Evolutionary conservation across 2,797 vertebrate species (phyloP).

Genomic region (Parambassis ranga): DNA sequence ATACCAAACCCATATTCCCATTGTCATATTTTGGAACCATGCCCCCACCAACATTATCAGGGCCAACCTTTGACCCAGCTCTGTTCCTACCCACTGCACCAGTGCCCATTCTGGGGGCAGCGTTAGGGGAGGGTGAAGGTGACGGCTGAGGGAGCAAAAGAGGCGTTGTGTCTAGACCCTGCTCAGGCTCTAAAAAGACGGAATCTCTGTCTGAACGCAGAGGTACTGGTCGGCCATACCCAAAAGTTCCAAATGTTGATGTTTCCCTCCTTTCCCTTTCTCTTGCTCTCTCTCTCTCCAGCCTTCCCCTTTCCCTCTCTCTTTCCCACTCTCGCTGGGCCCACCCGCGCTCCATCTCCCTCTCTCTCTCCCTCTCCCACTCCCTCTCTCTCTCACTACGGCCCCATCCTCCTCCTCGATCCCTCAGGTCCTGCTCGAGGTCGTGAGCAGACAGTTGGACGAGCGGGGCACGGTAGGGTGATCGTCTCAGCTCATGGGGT

Average conservation of each 20-base stretch:
- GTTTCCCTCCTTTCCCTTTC: constrained; percentile 74
- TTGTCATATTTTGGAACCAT: constrained; percentile 55
- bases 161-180: constrained; percentile 74
- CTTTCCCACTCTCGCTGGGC: constrained; percentile 75
- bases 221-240: constrained; percentile 62
- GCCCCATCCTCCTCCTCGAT: constrained; percentile 64
- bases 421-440: constrained; percentile 71
- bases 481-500: constrained; percentile 62
- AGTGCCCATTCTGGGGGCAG: constrained; percentile 72
- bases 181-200: constrained; percentile 70
- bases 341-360: constrained; percentile 74
- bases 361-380: constrained; percentile 69
- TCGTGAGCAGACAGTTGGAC: constrained; percentile 75
- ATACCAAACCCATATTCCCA: constrained; percentile 45
- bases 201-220: constrained; percentile 70
- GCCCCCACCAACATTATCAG: constrained; percentile 49
- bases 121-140: constrained; percentile 66
- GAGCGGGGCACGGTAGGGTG: constrained; percentile 67
- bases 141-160: constrained; percentile 72
- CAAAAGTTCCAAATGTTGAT: constrained; percentile 70
- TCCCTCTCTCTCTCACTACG: constrained; percentile 68
- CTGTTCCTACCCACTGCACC: constrained; percentile 69
- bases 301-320: constrained; percentile 71
- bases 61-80: constrained; percentile 65
- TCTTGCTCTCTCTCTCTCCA: constrained; percentile 69